Evolutionary conservation across 1,140 invertebrate genomes (phyloP).

Genomic region (Lamellibrachia luymesi): DNA sequence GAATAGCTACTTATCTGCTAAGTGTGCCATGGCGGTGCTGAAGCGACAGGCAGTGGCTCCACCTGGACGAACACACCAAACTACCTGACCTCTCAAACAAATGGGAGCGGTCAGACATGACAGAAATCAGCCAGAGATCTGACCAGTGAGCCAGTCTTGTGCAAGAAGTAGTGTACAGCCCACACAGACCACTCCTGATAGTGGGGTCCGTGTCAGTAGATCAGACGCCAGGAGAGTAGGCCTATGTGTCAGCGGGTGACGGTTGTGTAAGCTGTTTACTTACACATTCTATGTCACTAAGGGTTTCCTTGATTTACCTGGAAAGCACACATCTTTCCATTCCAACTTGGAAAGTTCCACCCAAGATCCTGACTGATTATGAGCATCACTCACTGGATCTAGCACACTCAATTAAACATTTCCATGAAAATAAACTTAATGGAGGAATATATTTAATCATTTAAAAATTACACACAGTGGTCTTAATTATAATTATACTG

Average conservation of each 20-base stretch:
- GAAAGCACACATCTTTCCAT: not conserved
- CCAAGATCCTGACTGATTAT: not conserved
- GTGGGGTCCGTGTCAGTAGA: not conserved
- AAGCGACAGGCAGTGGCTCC: not conserved
- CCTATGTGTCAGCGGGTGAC: too few species aligned
- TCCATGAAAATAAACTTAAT: not conserved
- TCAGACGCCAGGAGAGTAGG: not conserved
- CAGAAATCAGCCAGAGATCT: not conserved
- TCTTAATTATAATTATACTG: too few species aligned
- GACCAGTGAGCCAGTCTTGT: not conserved
- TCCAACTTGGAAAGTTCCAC: not conserved
- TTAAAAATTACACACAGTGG: not conserved
- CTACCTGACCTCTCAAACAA: not conserved
- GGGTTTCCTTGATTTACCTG: too few species aligned
- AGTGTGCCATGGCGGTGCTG: not conserved
- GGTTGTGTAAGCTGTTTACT: not conserved
- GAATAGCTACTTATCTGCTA: not conserved
- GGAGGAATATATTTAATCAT: not conserved
- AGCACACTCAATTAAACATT: not conserved
- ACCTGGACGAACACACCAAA: not conserved
- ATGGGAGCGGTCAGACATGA: not conserved
- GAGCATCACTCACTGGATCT: not conserved
- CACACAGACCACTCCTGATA: not conserved
- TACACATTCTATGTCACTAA: not conserved
- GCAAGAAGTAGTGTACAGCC: not conserved